Conservation (phyloP, 1,140 invertebrate genomes). For the Pseudomyrmex sp. region DNA sequence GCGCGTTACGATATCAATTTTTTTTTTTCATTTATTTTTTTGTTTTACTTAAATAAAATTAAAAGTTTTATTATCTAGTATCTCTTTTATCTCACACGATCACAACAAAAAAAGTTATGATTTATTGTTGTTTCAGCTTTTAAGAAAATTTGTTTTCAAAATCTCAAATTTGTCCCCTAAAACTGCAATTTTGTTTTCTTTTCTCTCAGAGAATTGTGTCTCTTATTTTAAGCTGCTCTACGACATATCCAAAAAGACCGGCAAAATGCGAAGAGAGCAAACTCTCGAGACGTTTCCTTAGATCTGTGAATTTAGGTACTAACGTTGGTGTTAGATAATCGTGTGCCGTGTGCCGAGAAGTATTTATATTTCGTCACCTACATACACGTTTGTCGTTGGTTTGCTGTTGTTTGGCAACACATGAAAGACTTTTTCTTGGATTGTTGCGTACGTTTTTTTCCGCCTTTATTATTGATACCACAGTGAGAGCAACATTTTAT, state of each 20-base stretch:
- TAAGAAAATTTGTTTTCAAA: neutral
- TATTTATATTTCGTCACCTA: constrained; percentile 81
- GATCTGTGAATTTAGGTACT: constrained; percentile 81
- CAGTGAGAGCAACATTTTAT: constrained; percentile 71
- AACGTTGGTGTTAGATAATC: constrained; percentile 85
- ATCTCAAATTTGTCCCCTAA: constrained; percentile 13
- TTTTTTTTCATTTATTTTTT: neutral
- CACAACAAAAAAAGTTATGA: neutral
- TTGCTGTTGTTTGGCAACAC: constrained; percentile 84
- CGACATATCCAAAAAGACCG: constrained; percentile 9
- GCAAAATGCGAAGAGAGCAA: constrained; percentile 60
- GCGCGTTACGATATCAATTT: neutral
- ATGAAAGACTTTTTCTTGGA: constrained; percentile 79
- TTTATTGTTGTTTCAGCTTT: too few relatives aligned
- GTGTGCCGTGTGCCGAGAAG: constrained; percentile 84
- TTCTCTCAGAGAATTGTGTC: neutral
- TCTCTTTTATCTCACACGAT: too few relatives aligned
- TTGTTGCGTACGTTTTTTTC: constrained; percentile 77
- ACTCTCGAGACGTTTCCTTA: constrained; percentile 53
- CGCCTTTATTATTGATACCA: constrained; percentile 77
- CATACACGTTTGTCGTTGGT: constrained; percentile 84
- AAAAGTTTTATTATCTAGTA: too few relatives aligned
- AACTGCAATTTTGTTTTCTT: constrained; percentile 7
- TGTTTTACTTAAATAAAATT: neutral
- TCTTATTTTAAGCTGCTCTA: constrained; percentile 24